phyloP scores from a whole-genome alignment of 2,113 vertebrate genomes.

The Lonchura striata region DNA sequence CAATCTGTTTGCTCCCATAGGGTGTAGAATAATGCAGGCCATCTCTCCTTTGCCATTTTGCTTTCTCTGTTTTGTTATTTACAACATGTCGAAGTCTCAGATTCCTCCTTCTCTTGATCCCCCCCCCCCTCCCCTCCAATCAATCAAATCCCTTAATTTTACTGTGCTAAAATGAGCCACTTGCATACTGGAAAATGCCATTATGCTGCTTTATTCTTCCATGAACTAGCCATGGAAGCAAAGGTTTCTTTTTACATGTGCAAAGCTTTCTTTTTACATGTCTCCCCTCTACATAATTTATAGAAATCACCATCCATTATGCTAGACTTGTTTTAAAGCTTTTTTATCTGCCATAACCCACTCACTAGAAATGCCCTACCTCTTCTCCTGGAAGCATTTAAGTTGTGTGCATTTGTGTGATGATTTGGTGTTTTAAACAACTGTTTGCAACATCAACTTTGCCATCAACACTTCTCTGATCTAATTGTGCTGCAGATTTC shows the following conservation, averaged over 20 bases:
- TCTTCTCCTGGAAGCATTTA: neutral
- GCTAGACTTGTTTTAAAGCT: neutral
- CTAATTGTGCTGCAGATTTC: constrained; percentile 7
- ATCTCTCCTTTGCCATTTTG: constrained; percentile 22
- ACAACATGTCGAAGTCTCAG: neutral
- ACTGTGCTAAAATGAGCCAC: neutral
- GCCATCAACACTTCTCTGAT: constrained; percentile 27
- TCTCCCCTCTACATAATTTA: neutral
- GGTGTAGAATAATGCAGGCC: constrained; percentile 1
- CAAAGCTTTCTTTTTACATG: neutral
- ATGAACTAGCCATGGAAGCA: neutral
- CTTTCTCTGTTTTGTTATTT: constrained; percentile 3
- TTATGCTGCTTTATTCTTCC: neutral
- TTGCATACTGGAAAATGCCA: neutral
- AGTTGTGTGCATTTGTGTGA: neutral
- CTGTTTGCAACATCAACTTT: constrained; percentile 36
- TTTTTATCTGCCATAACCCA: constrained; percentile 5
- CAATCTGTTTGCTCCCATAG: constrained; percentile 63
- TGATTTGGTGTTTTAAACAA: constrained; percentile 12
- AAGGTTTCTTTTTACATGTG: neutral
- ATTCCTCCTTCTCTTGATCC: neutral
- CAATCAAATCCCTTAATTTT: neutral
- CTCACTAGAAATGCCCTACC: neutral
- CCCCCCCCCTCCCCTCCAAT: rapidly evolving
- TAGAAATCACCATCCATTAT: constrained; percentile 4